These are phyloP conservation scores for Pelobates fuscus DNA, from an alignment of 2,113 vertebrate species.

Conservation along the genomic window DNA sequence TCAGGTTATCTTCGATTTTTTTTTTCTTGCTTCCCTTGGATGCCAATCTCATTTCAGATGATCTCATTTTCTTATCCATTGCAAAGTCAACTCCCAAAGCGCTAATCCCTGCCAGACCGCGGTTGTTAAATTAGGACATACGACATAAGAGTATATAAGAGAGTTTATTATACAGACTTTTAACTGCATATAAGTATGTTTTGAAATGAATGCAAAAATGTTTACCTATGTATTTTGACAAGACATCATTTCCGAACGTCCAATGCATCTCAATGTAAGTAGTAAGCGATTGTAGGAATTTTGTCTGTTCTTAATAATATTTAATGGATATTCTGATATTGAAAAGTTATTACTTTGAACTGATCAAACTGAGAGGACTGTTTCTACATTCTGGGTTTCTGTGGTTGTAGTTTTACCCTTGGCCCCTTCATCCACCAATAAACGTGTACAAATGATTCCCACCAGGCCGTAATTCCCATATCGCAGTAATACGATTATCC, in stretches of 20 bases:
- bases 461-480: too few species aligned
- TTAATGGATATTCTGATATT: constrained; percentile 57
- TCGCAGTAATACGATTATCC: background rate
- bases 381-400: constrained; percentile 53
- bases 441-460: background rate
- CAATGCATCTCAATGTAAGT: constrained; percentile 65
- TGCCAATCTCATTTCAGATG: constrained; percentile 64
- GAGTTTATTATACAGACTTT: constrained; percentile 63
- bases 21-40: constrained; percentile 60
- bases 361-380: constrained; percentile 49
- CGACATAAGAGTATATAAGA: constrained; percentile 57
- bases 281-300: constrained; percentile 60
- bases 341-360: constrained; percentile 51
- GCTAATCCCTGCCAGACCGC: constrained; percentile 53
- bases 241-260: constrained; percentile 68
- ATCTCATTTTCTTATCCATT: constrained; percentile 68
- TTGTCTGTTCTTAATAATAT: constrained; percentile 59
- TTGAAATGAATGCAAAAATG: constrained; percentile 48
- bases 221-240: constrained; percentile 69
- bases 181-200: constrained; percentile 53
- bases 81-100: constrained; percentile 69
- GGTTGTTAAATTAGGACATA: constrained; percentile 67
- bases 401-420: constrained; percentile 39
- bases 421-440: constrained; percentile 35
- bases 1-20: constrained; percentile 69